These are phyloP conservation scores for Lepus europaeus DNA, from an alignment of 2,113 vertebrate genomes.

Conservation along the genomic window DNA sequence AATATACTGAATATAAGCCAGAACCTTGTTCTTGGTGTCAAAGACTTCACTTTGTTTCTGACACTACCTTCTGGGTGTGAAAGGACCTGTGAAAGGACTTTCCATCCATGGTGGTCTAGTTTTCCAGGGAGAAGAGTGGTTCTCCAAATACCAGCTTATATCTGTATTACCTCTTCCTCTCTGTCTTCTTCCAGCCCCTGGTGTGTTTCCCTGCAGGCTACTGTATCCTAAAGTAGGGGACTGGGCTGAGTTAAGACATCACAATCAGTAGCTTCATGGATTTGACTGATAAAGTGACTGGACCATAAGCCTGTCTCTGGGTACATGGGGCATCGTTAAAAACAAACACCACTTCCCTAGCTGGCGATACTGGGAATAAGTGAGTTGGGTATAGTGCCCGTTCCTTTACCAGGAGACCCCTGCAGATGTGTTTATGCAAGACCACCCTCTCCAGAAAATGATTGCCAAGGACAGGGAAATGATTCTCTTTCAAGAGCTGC, in stretches of 20 bases:
- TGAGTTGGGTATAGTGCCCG: constrained; percentile 86
- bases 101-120: background rate
- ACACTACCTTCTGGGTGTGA: background rate
- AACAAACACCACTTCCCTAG: constrained; percentile 89
- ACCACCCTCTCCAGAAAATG: constrained; percentile 88
- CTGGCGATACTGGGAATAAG: constrained; percentile 86
- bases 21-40: background rate
- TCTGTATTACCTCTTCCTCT: background rate
- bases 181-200: background rate
- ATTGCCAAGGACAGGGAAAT: constrained; percentile 93
- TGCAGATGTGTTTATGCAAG: background rate
- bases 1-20: constrained; percentile 43
- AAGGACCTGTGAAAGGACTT: background rate
- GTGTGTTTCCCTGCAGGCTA: background rate
- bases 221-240: background rate
- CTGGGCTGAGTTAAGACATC: background rate
- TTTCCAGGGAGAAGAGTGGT: background rate
- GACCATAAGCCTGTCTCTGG: constrained; percentile 63
- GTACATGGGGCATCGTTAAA: constrained; percentile 82
- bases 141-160: background rate
- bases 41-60: background rate
- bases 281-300: constrained; percentile 19
- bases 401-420: background rate
- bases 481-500: constrained; percentile 92
- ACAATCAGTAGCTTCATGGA: background rate